Percentiles rank a stretch among this genome's conserved stretches.
Conservation (phyloP, 2,113 vertebrate species). For the Gnathonemus echidnorhynchus region DNA sequence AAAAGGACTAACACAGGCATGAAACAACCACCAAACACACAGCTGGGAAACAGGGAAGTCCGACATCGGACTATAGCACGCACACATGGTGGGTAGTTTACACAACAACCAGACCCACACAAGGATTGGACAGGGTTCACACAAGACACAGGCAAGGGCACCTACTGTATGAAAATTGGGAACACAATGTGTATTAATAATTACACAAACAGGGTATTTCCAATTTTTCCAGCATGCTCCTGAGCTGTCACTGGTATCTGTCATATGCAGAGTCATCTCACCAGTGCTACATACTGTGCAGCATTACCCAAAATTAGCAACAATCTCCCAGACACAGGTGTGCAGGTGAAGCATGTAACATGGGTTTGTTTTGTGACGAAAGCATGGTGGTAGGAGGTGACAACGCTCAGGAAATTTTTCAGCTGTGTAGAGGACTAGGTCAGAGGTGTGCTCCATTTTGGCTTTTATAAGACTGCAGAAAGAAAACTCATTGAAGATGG, state of each 20-base stretch:
- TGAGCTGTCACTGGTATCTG: too few species aligned
- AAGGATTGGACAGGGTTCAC: background rate
- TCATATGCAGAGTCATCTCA: background rate
- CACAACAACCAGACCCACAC: background rate
- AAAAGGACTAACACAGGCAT: background rate
- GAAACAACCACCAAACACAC: too few species aligned
- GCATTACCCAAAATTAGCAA: background rate
- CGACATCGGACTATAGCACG: background rate
- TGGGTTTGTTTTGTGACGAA: background rate
- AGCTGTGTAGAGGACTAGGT: background rate
- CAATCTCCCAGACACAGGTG: background rate
- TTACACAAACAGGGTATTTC: background rate
- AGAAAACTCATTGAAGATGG: background rate
- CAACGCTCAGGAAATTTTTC: background rate
- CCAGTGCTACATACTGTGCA: background rate
- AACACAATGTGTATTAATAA: background rate
- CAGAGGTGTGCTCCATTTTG: background rate
- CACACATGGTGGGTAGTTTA: background rate
- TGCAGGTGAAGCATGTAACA: background rate
- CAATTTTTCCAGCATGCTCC: background rate
- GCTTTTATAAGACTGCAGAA: background rate
- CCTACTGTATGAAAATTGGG: too few species aligned
- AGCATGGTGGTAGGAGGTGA: background rate
- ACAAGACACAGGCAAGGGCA: background rate
- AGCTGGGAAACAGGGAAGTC: background rate